phyloP scores from a whole-genome alignment of 2,113 vertebrate species.

The Brachyhypopomus gauderio region DNA sequence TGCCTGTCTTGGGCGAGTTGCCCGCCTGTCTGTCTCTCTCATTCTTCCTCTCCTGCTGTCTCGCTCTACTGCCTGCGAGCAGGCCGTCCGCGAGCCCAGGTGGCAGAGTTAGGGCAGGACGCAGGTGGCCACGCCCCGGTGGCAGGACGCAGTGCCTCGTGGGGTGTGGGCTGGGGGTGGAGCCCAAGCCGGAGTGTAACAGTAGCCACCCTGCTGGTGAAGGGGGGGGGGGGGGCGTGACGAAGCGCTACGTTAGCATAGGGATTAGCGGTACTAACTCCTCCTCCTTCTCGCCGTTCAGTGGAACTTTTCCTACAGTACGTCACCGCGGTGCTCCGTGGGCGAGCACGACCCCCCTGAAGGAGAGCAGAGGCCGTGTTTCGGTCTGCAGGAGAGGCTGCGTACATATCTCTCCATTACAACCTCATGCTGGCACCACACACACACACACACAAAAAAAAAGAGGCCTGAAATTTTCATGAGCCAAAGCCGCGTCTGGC shows the following conservation, averaged over 20 bases:
- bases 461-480: slow-evolving; percentile 66
- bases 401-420: slow-evolving; percentile 63
- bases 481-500: slow-evolving; percentile 59
- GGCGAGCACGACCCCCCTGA: background rate
- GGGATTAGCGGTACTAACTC: slow-evolving; percentile 77
- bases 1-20: background rate
- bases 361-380: slow-evolving; percentile 62
- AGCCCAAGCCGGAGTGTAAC: no score
- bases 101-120: slow-evolving; percentile 15
- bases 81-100: slow-evolving; percentile 9
- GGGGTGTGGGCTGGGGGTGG: no score
- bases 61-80: slow-evolving; percentile 4
- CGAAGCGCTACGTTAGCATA: slow-evolving; percentile 77
- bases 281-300: slow-evolving; percentile 74
- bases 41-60: background rate
- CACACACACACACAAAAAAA: slow-evolving; percentile 45
- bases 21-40: background rate
- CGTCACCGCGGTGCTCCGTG: slow-evolving; percentile 26
- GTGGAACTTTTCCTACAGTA: slow-evolving; percentile 75
- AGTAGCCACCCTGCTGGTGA: slow-evolving; percentile 41
- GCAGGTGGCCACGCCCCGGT: no score
- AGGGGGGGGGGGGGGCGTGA: slow-evolving; percentile 69
- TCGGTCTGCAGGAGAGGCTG: slow-evolving; percentile 44
- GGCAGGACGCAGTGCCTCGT: background rate
- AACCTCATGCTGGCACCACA: slow-evolving; percentile 42